Percentiles rank a stretch among this genome's conserved stretches.
Evolutionary conservation across 2,797 vertebrate genomes (phyloP).

Genomic region (Tamandua tetradactyla): DNA sequence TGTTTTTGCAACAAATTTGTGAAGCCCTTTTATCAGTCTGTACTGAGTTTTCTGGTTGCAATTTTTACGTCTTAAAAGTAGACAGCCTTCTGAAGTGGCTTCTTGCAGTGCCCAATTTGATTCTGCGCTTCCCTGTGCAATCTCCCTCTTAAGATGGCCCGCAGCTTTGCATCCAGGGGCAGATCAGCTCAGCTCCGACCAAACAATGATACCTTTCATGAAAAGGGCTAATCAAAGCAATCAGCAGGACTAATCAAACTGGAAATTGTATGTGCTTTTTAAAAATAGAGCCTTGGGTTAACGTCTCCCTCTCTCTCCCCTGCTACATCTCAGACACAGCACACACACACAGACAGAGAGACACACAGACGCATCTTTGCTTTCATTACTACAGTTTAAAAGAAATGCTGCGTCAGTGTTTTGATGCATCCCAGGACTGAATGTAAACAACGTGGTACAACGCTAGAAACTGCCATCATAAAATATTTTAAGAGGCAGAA

Average conservation of each 20-base stretch:
- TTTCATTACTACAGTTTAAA: conserved; percentile 77
- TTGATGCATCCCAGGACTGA: conserved; percentile 91
- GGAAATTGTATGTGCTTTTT: background rate
- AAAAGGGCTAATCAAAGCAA: conserved; percentile 73
- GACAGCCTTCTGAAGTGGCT: conserved; percentile 22
- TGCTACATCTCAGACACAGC: background rate
- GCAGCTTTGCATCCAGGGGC: conserved; percentile 42
- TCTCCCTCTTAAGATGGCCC: conserved; percentile 42
- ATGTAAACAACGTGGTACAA: conserved; percentile 91
- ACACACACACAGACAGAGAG: background rate
- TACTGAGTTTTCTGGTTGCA: conserved; percentile 15
- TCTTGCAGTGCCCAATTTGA: conserved; percentile 55
- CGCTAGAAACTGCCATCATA: conserved; percentile 89
- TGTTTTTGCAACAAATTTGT: conserved; percentile 28
- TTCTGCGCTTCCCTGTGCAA: background rate
- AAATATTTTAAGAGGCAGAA: conserved; percentile 91
- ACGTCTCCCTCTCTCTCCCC: background rate
- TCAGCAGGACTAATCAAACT: conserved; percentile 74
- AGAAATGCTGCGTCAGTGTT: conserved; percentile 86
- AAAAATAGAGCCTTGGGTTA: conserved; percentile 27
- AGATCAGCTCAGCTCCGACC: conserved; percentile 46
- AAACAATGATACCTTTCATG: conserved; percentile 6
- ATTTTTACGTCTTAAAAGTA: conserved; percentile 17
- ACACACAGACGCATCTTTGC: conserved; percentile 65
- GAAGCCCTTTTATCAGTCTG: background rate